A percentile compares a stretch with the other conserved stretches of the same genome.
Evolutionary conservation across 2,888 invertebrate genomes (phyloP).

Genomic region (Drosophila nigricruria): DNA sequence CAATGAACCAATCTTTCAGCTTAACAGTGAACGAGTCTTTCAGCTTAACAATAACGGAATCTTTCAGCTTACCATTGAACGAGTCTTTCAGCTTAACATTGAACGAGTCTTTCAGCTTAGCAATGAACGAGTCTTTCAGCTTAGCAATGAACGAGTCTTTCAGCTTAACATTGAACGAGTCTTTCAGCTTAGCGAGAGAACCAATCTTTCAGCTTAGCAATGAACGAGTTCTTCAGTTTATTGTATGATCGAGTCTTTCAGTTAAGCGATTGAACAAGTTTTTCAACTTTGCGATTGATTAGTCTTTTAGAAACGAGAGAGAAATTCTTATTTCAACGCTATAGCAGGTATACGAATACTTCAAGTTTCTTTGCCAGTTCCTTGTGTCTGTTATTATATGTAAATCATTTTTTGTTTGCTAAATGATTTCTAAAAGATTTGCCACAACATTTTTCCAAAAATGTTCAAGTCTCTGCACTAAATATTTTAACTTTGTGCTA

Average conservation of each 20-base stretch:
- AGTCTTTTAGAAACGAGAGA: too few relatives aligned
- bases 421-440: neutral
- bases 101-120: neutral
- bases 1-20: too few relatives aligned
- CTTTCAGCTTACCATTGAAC: neutral
- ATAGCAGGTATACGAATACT: too few relatives aligned
- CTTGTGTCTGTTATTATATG: too few relatives aligned
- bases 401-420: too few relatives aligned
- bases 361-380: too few relatives aligned
- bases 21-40: too few relatives aligned
- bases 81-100: neutral
- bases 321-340: too few relatives aligned
- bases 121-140: neutral
- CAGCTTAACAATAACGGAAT: too few relatives aligned
- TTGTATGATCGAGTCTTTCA: neutral
- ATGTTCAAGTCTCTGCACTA: slow-evolving; percentile 9
- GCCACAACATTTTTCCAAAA: neutral
- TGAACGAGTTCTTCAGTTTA: neutral
- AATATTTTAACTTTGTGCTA: slow-evolving; percentile 19
- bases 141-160: neutral
- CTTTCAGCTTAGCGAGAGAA: neutral
- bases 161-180: neutral
- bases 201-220: neutral
- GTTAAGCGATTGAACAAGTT: neutral
- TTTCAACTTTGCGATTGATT: neutral